A percentile compares a stretch with the other conserved stretches of the same genome.
Evolutionary conservation across 2,797 vertebrate genomes (phyloP).

Genomic region (Balearica regulorum): DNA sequence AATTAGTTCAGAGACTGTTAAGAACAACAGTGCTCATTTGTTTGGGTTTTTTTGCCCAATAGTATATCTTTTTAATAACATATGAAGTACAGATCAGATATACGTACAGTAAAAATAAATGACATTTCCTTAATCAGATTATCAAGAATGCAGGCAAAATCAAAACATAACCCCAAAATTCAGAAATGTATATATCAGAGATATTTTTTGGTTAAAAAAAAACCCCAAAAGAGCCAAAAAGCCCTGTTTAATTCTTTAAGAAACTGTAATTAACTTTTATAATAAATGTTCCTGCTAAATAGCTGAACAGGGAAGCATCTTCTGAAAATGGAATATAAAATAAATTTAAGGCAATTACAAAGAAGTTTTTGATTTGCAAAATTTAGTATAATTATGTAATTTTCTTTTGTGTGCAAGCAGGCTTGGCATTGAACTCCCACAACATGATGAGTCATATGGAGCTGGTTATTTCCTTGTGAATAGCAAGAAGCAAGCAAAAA

Average conservation of each 20-base stretch:
- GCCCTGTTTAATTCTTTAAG: neutral
- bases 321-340: constrained; percentile 50
- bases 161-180: neutral
- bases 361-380: constrained; percentile 57
- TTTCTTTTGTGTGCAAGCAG: constrained; percentile 63
- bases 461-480: constrained; percentile 52
- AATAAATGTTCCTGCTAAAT: constrained; percentile 50
- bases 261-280: constrained; percentile 50
- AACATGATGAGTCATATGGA: constrained; percentile 59
- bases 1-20: neutral
- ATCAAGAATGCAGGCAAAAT: neutral
- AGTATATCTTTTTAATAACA: neutral
- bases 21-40: neutral
- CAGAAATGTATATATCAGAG: neutral
- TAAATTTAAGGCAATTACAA: constrained; percentile 53
- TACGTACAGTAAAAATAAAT: neutral
- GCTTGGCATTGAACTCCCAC: constrained; percentile 61
- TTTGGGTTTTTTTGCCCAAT: neutral
- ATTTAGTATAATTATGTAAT: constrained; percentile 61
- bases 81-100: neutral
- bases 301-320: constrained; percentile 32
- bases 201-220: neutral
- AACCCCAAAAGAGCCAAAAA: neutral
- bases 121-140: neutral
- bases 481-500: constrained; percentile 25